Conservation (phyloP, 2,888 invertebrate species). For the Ophioninae sp. region DNA sequence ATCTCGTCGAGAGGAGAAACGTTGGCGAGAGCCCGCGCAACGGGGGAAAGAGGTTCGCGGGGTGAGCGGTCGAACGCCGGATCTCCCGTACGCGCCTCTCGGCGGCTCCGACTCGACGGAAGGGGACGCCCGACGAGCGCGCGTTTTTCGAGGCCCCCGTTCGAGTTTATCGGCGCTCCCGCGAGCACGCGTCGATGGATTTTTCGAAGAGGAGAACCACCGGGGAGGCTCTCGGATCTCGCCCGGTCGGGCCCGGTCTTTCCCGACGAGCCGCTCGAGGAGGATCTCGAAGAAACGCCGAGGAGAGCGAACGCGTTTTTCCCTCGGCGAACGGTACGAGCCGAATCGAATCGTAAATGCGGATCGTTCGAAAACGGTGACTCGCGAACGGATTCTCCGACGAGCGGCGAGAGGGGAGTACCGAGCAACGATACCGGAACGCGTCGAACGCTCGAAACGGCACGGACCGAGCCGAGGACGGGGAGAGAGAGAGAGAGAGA, state of each 20-base stretch:
- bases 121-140: too few species aligned
- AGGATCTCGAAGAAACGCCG: slow-evolving; percentile 2
- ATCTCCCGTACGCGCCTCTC: too few species aligned
- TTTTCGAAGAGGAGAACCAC: too few species aligned
- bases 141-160: too few species aligned
- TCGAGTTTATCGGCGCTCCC: too few species aligned
- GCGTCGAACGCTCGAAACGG: slow-evolving; percentile 70
- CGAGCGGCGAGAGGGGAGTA: slow-evolving; percentile 70
- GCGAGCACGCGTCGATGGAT: too few species aligned
- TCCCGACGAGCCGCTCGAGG: slow-evolving; percentile 36
- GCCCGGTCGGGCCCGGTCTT: too few species aligned
- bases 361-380: slow-evolving; percentile 75
- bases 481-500: slow-evolving; percentile 23
- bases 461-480: slow-evolving; percentile 38
- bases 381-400: slow-evolving; percentile 74
- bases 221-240: too few species aligned
- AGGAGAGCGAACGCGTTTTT: slow-evolving; percentile 55
- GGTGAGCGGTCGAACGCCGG: slow-evolving; percentile 59
- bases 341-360: slow-evolving; percentile 78
- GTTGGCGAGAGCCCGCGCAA: slow-evolving; percentile 72
- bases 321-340: slow-evolving; percentile 69
- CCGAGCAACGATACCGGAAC: slow-evolving; percentile 75
- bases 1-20: too few species aligned
- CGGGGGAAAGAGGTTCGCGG: slow-evolving; percentile 74
- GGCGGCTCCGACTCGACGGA: too few species aligned